Evolutionary conservation across 2,888 invertebrate genomes (phyloP), one percentile per base, ranked within the genome.

Genomic region (Synanthedon myopaeformis): DNA sequence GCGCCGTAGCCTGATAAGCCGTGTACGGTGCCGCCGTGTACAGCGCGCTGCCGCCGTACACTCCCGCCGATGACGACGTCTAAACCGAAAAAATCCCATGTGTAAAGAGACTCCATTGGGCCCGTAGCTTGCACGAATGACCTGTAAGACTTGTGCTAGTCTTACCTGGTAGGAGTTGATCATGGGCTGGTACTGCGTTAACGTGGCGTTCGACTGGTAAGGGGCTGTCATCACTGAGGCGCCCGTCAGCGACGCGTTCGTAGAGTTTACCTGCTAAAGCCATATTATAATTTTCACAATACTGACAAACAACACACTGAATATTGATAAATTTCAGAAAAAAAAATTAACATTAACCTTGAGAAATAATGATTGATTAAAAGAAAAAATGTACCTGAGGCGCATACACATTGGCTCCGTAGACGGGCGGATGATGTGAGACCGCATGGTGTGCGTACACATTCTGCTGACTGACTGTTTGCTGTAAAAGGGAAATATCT

Each of bases 171-270:
- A 87, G 0, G 84, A 83, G 69, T 85, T 87, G 58, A 86, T 73
- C 55, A 81, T 77, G 49, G 86, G 85, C 61, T 85, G 85, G 72
- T 87, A 88, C 72, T 86, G 86, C 28, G 85, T 78, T 53, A 86
- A 71, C 57, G 84, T 73, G 49, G 83, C 84, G 57, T 84, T 85
- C 70, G 87, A 71, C 3, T 89, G 88, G 63, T 89, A 90, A 11
- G 82, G 72, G 19, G 74, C 69, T 10, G 75, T 58, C 63, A 77
- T 73, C n/a, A 66, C 74, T 2, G 79, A 73, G 52, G 78, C 82
- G 23, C 72, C 82, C 19, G 83, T 74, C 19, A 84, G 65, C 12
- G 84, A 80, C 55, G 82, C 79, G 57, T 74, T 78, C n/a, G 74
- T 82, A 0, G 84, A 83, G 64, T 82, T 87, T 57, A 83, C 85